Percentiles rank a stretch among this genome's conserved stretches.
Conservation (phyloP, 2,797 vertebrate species). For the Falco berigora region DNA sequence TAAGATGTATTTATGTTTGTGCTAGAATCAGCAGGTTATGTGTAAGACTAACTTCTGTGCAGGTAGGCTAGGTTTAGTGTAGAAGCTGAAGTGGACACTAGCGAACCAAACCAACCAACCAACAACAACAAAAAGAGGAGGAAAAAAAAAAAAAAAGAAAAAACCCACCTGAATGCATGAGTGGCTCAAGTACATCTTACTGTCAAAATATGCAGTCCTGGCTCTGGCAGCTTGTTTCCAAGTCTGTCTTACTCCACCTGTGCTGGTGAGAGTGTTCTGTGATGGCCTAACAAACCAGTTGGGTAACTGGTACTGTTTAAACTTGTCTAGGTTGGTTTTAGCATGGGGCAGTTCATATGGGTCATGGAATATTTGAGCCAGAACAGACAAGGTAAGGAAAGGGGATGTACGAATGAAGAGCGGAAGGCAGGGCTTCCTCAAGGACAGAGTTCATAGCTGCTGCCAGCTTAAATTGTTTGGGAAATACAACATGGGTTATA, state of each 20-base stretch:
- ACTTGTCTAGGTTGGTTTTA: not conserved
- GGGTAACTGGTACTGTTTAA: not conserved
- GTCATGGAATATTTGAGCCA: not conserved
- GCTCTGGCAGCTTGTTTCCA: not conserved
- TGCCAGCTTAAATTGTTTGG: not conserved
- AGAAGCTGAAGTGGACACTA: not conserved
- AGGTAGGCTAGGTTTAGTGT: not conserved
- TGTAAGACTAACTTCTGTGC: not conserved
- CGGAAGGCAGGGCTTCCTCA: not conserved
- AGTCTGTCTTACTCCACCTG: not conserved
- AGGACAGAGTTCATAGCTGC: not conserved
- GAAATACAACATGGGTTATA: not conserved
- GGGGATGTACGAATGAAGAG: not conserved
- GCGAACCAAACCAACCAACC: not conserved
- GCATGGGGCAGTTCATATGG: not conserved
- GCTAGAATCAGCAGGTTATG: not conserved
- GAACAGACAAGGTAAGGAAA: not conserved
- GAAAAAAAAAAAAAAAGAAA: too few relatives aligned
- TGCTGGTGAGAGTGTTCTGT: not conserved
- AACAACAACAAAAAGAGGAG: too few relatives aligned
- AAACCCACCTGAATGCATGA: not conserved
- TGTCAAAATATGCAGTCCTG: not conserved
- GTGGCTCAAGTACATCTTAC: not conserved
- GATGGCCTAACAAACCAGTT: not conserved
- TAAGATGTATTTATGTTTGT: not conserved